phyloP scores from a whole-genome alignment of 1,140 invertebrate species.

The Atta cephalotes region DNA sequence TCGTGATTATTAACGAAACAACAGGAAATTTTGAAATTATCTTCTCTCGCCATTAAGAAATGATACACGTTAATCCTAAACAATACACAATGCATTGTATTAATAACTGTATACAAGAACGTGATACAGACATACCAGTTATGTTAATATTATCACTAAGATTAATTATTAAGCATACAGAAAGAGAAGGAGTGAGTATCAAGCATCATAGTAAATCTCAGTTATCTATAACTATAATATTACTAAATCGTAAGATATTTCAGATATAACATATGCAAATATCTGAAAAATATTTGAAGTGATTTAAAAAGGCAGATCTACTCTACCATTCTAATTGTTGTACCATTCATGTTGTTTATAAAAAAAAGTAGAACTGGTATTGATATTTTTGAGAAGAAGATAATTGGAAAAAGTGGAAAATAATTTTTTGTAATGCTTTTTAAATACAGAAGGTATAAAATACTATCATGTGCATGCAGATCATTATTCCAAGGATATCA shows the following conservation, averaged over 20 bases:
- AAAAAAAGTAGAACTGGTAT: constrained; percentile 51
- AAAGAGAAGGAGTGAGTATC: constrained; percentile 87
- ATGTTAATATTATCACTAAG: constrained; percentile 78
- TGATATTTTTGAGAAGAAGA: constrained; percentile 23
- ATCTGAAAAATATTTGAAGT: constrained; percentile 52
- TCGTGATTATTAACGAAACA: constrained; percentile 41
- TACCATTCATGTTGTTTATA: constrained; percentile 23
- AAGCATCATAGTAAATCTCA: constrained; percentile 84
- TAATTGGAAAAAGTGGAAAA: constrained; percentile 33
- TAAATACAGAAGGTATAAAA: constrained; percentile 33
- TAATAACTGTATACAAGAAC: constrained; percentile 74
- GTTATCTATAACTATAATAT: constrained; percentile 73
- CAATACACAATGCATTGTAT: constrained; percentile 72
- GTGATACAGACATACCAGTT: constrained; percentile 75
- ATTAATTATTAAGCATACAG: constrained; percentile 86
- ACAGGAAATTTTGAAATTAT: constrained; percentile 47
- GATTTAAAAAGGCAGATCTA: constrained; percentile 70
- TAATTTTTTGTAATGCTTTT: constrained; percentile 39
- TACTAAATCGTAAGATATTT: constrained; percentile 60
- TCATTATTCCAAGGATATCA: constrained; percentile 3
- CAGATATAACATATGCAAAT: constrained; percentile 56
- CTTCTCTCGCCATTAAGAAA: constrained; percentile 35
- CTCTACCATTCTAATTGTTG: constrained; percentile 65
- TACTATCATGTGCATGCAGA: constrained; percentile 63
- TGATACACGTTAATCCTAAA: constrained; percentile 70